Evolutionary conservation across 2,888 invertebrate genomes (phyloP), one percentile per base, ranked within the genome.

Genomic region (Tiliacea aurago): DNA sequence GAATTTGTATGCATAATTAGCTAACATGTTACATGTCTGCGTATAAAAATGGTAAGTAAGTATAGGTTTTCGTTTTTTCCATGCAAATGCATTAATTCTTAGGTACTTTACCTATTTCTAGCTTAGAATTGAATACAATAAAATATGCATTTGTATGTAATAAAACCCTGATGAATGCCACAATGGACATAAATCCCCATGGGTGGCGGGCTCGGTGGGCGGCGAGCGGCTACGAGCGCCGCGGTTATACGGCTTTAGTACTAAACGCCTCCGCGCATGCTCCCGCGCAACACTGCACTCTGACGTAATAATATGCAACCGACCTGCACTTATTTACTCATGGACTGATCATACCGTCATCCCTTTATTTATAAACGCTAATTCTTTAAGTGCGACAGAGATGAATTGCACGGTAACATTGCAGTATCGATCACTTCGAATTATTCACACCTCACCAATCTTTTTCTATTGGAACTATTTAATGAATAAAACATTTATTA

Each of bases 281-380:
- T 74, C 84, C 75, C 85, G 83, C 86, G 78, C 86, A 86, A 76
- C 81, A 72, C 70, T 90, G 90, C 91, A 89, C 80, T 73, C 86
- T 93, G 92, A 93, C 91, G 92, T 92, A 90, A 92, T 86, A 77
- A 74, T 80, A 83, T 92, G 90, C 92, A 91, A 87, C 88, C 86
- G 86, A 82, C 84, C 85, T 91, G 89, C 92, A 90, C 83, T 86
- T 86, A 75, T 84, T 85, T 86, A 81, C 77, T 80, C 78, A 85
- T 76, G 66, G 61, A 41, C 75, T 56, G 67, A 75, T 68, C 58
- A 82, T 84, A 80, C 55, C 83, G 86, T 80, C 85, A 88, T 88
- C 81, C 73, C 74, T 81, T 79, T 85, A 85, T 84, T 79, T 85
- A 82, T 82, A 82, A 81, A 77, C 80, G 82, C 73, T 65, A 73